Evolutionary conservation across 1,140 invertebrate genomes (phyloP).

Genomic region (Drosophila lacteicornis): DNA sequence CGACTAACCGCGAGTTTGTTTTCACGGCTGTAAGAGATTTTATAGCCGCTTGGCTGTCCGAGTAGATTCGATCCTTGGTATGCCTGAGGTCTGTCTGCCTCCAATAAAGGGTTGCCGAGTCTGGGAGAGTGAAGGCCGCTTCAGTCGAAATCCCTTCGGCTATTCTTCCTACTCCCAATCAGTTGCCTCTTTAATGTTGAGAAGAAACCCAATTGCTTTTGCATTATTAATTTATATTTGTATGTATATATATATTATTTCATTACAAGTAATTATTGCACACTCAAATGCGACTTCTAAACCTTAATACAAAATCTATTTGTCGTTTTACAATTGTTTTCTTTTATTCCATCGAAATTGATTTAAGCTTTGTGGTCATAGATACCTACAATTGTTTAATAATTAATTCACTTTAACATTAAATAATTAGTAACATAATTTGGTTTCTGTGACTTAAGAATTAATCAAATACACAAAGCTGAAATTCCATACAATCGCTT

Average conservation of each 20-base stretch:
- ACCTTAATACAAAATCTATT: conserved; percentile 75
- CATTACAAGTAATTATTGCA: conserved; percentile 48
- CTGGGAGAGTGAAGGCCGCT: too few species aligned
- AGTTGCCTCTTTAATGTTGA: not conserved
- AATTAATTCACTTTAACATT: conserved; percentile 63
- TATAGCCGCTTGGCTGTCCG: too few species aligned
- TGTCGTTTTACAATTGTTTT: conserved; percentile 47
- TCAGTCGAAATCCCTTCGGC: too few species aligned
- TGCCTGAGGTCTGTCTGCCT: too few species aligned
- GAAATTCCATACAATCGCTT: conserved; percentile 24
- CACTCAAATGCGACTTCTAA: conserved; percentile 59
- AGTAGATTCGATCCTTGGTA: too few species aligned
- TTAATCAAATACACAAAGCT: conserved; percentile 64
- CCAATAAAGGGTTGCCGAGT: too few species aligned
- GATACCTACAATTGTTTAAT: conserved; percentile 44
- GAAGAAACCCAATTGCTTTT: not conserved
- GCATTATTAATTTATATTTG: conserved; percentile 30
- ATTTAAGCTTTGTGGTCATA: conserved; percentile 70
- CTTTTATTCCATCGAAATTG: conserved; percentile 68
- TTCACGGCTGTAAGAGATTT: too few species aligned
- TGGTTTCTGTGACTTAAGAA: conserved; percentile 78
- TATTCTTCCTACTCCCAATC: too few species aligned
- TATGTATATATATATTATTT: conserved; percentile 53
- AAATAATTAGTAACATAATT: conserved; percentile 83
- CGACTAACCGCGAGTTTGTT: too few species aligned